Percentiles rank a stretch among this genome's conserved stretches.
These are phyloP conservation scores for Delphinapterus leucas DNA, from an alignment of 2,113 vertebrate genomes.

Conservation along the genomic window DNA sequence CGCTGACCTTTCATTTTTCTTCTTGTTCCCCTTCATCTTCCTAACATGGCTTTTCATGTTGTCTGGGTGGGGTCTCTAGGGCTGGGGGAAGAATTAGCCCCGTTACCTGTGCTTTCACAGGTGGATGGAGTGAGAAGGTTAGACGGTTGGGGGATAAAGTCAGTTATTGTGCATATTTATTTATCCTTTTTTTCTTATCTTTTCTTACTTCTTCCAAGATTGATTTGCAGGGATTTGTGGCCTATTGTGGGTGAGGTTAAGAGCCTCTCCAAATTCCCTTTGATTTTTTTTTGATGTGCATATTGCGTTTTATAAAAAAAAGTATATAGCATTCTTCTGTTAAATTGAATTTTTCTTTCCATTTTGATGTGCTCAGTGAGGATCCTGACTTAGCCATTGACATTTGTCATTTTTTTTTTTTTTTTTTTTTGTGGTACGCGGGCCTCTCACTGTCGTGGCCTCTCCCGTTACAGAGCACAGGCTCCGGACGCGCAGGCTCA, in stretches of 20 bases:
- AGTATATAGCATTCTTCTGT: neutral
- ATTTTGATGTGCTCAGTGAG: neutral
- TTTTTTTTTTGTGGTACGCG: no score
- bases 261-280: constrained; percentile 30
- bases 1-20: neutral
- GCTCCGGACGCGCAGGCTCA: no score
- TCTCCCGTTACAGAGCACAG: no score
- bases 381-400: neutral
- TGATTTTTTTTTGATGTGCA: neutral
- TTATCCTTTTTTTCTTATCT: constrained; percentile 7
- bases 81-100: neutral
- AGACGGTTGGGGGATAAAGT: neutral
- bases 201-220: constrained; percentile 29
- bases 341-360: neutral
- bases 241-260: neutral
- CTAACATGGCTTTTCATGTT: neutral
- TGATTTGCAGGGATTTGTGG: neutral
- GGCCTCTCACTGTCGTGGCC: no score
- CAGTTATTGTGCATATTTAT: neutral
- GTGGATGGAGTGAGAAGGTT: neutral
- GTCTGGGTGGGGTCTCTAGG: fast-evolving
- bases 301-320: constrained; percentile 2
- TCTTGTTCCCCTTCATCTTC: neutral
- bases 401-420: neutral
- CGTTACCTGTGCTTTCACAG: neutral